phyloP scores from a whole-genome alignment of 2,888 invertebrate genomes.

The Hyposoter didymator region DNA sequence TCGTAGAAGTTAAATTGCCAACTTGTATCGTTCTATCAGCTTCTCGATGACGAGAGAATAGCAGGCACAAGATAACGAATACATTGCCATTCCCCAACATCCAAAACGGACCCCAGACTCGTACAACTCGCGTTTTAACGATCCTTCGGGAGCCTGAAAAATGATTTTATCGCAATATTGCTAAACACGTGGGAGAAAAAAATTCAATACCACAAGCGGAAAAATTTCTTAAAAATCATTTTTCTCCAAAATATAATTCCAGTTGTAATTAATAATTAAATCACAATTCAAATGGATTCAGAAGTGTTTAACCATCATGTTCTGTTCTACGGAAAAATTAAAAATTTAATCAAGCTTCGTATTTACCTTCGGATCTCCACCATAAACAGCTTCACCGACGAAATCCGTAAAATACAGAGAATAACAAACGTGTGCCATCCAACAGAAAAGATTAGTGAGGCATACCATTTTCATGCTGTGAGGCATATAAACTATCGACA shows the following conservation, averaged over 20 bases:
- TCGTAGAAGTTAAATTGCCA: constrained; percentile 41
- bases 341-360: not conserved
- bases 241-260: not conserved
- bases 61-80: constrained; percentile 96
- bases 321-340: not conserved
- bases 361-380: constrained; percentile 92
- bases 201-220: not conserved
- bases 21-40: constrained; percentile 90
- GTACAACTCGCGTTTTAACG: constrained; percentile 88
- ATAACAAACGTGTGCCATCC: constrained; percentile 99
- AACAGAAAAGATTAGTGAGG: constrained; percentile 97
- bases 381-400: constrained; percentile 95
- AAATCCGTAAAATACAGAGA: constrained; percentile 98
- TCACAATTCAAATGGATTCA: not conserved
- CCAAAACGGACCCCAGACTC: constrained; percentile 97
- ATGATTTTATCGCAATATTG: not conserved
- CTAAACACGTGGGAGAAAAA: not conserved
- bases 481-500: constrained; percentile 97
- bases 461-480: constrained; percentile 93
- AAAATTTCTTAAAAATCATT: not conserved
- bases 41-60: constrained; percentile 96
- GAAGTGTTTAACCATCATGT: not conserved
- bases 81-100: constrained; percentile 98
- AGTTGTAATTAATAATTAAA: not conserved
- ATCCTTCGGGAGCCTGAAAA: constrained; percentile 89